Percentiles rank a stretch among this genome's conserved stretches.
These are phyloP conservation scores for Acrocephalus kingi DNA, from an alignment of 2,113 vertebrate genomes.

Conservation along the genomic window DNA sequence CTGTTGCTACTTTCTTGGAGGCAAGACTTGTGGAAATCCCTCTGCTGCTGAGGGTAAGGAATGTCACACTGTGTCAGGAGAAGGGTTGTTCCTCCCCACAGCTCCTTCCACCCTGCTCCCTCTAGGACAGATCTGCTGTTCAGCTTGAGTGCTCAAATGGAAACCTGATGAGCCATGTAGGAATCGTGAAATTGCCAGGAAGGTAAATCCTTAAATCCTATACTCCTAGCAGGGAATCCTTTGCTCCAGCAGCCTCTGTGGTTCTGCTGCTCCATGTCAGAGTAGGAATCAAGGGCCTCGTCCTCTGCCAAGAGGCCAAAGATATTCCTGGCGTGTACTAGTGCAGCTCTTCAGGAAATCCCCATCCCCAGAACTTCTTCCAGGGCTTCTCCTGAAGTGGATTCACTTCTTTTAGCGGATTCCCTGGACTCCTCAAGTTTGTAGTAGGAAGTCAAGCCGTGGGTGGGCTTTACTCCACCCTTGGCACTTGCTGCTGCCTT, in stretches of 20 bases:
- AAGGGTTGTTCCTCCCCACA: neutral
- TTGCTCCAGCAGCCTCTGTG: neutral
- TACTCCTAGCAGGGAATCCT: neutral
- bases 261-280: neutral
- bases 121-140: neutral
- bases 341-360: neutral
- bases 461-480: neutral
- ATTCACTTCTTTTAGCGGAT: neutral
- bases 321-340: neutral
- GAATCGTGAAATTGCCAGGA: neutral
- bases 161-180: neutral
- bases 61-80: neutral
- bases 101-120: neutral
- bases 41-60: neutral
- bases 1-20: neutral
- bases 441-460: neutral
- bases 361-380: neutral
- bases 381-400: neutral
- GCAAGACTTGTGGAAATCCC: neutral
- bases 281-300: neutral
- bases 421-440: neutral
- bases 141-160: neutral
- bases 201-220: neutral
- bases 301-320: rapidly evolving
- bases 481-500: neutral